These are phyloP conservation scores for Ichneumon xanthorius DNA, from an alignment of 2,888 invertebrate species.

Conservation along the genomic window DNA sequence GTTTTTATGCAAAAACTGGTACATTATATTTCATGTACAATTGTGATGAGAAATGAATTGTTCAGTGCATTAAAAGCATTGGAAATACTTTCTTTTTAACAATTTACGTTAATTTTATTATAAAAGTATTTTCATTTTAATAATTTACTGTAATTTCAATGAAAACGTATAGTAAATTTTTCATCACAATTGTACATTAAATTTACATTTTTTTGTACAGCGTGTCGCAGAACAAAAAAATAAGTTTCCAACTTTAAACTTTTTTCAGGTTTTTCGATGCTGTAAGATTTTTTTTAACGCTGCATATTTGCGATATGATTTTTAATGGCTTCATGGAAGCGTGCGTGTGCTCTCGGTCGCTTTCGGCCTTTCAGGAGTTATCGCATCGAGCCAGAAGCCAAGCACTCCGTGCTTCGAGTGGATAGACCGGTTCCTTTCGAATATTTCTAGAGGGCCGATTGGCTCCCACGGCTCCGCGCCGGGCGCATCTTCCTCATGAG, in stretches of 20 bases:
- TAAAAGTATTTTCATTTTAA: no score
- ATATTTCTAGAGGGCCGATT: slow-evolving; percentile 52
- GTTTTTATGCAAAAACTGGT: no score
- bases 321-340: slow-evolving; percentile 15
- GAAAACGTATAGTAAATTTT: no score
- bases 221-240: background rate
- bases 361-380: slow-evolving; percentile 44
- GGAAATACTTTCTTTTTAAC: no score
- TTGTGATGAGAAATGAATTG: no score
- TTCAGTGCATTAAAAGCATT: no score
- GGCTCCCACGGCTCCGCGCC: slow-evolving; percentile 51
- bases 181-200: background rate
- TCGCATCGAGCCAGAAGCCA: slow-evolving; percentile 40
- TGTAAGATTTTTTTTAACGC: background rate
- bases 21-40: no score
- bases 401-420: slow-evolving; percentile 52
- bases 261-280: background rate
- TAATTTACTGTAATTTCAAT: no score
- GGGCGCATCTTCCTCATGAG: slow-evolving; percentile 49
- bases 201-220: background rate
- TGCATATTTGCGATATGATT: background rate
- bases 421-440: slow-evolving; percentile 59
- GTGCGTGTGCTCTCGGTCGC: background rate
- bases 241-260: background rate
- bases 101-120: no score